These are phyloP conservation scores for Camponotus vicinus DNA, from an alignment of 1,140 invertebrate genomes.

Conservation along the genomic window DNA sequence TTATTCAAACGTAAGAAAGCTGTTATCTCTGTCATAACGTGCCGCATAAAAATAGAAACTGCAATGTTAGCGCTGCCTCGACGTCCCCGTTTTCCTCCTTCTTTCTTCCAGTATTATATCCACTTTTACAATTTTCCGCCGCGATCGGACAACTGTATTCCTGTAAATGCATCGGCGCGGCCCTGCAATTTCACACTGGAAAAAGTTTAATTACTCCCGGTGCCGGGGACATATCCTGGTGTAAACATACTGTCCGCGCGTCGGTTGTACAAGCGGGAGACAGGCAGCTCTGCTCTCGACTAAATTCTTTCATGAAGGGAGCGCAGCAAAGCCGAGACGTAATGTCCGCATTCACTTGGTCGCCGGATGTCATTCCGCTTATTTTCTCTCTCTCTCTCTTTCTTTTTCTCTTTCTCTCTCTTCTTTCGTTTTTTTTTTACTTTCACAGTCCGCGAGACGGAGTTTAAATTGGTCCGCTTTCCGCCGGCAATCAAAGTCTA, in stretches of 20 bases:
- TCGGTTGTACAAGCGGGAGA: conserved; percentile 41
- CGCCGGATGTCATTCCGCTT: conserved; percentile 55
- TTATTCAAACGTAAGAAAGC: background rate
- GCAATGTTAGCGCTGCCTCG: background rate
- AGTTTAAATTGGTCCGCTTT: conserved; percentile 75
- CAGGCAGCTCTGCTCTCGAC: conserved; percentile 22
- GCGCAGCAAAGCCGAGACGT: conserved; percentile 41
- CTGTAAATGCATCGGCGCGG: conserved; percentile 1
- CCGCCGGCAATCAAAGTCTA: conserved; percentile 78
- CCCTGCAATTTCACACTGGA: conserved; percentile 70
- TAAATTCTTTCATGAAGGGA: conserved; percentile 61
- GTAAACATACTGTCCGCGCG: conserved; percentile 66
- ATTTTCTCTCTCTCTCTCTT: conserved; percentile 7
- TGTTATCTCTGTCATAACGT: background rate
- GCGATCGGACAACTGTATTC: conserved; percentile 47
- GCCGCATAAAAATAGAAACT: background rate
- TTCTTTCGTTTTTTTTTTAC: conserved; percentile 1
- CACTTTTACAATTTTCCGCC: conserved; percentile 55
- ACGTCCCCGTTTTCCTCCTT: background rate
- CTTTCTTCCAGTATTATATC: conserved; percentile 27
- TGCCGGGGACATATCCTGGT: conserved; percentile 65
- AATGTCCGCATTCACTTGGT: conserved; percentile 50
- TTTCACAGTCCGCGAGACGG: conserved; percentile 47
- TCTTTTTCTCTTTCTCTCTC: background rate
- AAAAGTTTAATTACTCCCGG: conserved; percentile 76